A percentile compares a stretch with the other conserved stretches of the same genome.
These are phyloP conservation scores for Eumacrocentrus americanus DNA, from an alignment of 2,888 invertebrate genomes.

Conservation along the genomic window DNA sequence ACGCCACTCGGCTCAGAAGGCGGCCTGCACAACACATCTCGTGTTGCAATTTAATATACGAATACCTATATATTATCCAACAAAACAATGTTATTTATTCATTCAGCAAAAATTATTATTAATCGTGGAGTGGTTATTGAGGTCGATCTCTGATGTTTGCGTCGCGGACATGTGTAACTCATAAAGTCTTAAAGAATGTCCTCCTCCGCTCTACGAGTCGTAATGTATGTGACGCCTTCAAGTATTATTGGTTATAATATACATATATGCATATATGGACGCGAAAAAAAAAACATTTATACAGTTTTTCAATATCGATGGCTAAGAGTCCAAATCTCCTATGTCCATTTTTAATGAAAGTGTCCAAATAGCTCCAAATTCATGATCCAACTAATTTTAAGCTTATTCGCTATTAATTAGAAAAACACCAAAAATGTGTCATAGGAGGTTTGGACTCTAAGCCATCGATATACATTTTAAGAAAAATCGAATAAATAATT, in stretches of 20 bases:
- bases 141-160: constrained; percentile 37
- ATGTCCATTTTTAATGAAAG: too few species aligned
- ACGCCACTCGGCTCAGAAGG: constrained; percentile 17
- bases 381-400: too few species aligned
- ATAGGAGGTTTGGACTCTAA: too few species aligned
- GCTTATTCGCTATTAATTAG: too few species aligned
- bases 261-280: background rate
- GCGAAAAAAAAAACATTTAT: background rate
- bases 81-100: constrained; percentile 8
- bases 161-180: constrained; percentile 17
- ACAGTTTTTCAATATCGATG: too few species aligned
- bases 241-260: too few species aligned
- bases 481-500: background rate
- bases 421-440: too few species aligned
- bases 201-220: constrained; percentile 21
- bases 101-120: constrained; percentile 42
- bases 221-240: constrained; percentile 16
- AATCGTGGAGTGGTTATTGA: constrained; percentile 44
- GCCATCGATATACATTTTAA: too few species aligned
- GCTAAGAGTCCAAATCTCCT: too few species aligned
- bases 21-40: background rate
- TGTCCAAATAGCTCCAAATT: too few species aligned
- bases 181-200: constrained; percentile 35
- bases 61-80: background rate
- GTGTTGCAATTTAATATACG: background rate